Evolutionary conservation across 2,888 invertebrate genomes (phyloP).

Genomic region (Neria commutata): DNA sequence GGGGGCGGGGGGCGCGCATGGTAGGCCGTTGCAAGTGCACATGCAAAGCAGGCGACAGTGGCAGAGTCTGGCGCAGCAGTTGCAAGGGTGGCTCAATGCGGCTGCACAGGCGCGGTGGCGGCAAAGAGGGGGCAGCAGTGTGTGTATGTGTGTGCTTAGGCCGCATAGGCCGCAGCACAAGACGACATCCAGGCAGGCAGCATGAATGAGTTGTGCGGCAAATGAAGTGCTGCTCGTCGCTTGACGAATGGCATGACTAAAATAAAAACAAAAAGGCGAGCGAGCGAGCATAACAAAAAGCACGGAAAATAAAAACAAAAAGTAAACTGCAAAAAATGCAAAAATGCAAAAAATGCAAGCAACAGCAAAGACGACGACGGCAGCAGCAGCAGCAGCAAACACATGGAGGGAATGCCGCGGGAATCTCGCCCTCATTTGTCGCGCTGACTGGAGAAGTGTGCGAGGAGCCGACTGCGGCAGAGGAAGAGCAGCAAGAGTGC

Average conservation of each 20-base stretch:
- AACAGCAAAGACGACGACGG: slow-evolving; percentile 9
- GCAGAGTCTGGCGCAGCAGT: slow-evolving; percentile 1
- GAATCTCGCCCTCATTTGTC: slow-evolving; percentile 46
- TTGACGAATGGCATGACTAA: slow-evolving; percentile 22
- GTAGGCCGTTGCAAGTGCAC: background rate
- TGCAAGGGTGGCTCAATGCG: slow-evolving; percentile 7
- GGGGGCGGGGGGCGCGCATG: background rate
- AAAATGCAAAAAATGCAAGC: background rate
- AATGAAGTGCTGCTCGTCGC: slow-evolving; percentile 51
- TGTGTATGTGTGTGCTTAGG: no score
- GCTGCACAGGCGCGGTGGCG: no score
- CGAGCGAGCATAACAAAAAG: slow-evolving; percentile 3
- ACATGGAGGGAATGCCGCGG: slow-evolving; percentile 35
- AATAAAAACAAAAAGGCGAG: background rate
- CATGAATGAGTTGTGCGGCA: slow-evolving; percentile 56
- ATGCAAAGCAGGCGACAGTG: background rate
- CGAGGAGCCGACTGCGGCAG: background rate
- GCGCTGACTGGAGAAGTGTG: slow-evolving; percentile 27
- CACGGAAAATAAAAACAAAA: background rate
- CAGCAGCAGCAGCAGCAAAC: slow-evolving; percentile 36
- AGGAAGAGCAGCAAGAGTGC: no score
- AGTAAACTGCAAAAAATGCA: slow-evolving; percentile 47
- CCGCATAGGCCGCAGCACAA: slow-evolving; percentile 11
- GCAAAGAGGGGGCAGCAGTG: no score
- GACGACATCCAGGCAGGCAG: slow-evolving; percentile 41